Base-by-base conservation (phyloP, 2,888 invertebrate species). In the Onchidella celtica region DNA sequence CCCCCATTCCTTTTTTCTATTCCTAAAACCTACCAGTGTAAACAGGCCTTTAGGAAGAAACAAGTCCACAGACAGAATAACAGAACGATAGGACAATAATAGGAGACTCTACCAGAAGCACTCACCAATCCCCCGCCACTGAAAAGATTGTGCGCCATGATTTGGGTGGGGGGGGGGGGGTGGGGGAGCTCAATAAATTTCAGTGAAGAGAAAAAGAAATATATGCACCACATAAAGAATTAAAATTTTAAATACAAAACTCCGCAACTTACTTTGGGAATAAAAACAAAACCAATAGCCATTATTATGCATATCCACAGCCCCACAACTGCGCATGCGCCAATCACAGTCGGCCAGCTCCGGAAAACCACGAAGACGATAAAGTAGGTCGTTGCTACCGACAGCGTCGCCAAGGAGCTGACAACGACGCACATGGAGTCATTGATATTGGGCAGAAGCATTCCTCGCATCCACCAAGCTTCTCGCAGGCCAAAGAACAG, bases 381-480 rank as follows among this genome's bases (percentile, higher is more conserved):
- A n/a, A 87, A 79, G 11, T 85, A 85, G 36, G 86, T 81, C 61
- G 87, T 86, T 11, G 87, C 84, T 29, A 87, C 73, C 29, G 87
- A 76, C 24, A 88, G 75, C 24, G 87, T 87, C 21, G 86, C 86
- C 59, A 87, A 83, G 29, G 87, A 77, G 66, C 87, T 87, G 36
- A 34, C 4, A 21, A 90, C 85, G 29, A 87, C 89, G 38, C 84
- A 84, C 3, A 85, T 81, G 6, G 90, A 81, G 66, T 91, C 91
- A 79, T 90, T 89, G 84, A 91, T 86, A 38, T 88, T 82, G 1
- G 90, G 90, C 0, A 91, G 84, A 0, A 88, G 83, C 47, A 89
- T 87, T 66, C 86, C 85, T n/a, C 89, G 80, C 3, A 87, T 89
- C 79, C 88, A 86, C 91, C 91, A 91, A 2, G 89, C 87, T n/a